Evolutionary conservation across 2,113 vertebrate species (phyloP), one percentile per base, ranked within the genome.

Genomic region (Phaethornis superciliosus): DNA sequence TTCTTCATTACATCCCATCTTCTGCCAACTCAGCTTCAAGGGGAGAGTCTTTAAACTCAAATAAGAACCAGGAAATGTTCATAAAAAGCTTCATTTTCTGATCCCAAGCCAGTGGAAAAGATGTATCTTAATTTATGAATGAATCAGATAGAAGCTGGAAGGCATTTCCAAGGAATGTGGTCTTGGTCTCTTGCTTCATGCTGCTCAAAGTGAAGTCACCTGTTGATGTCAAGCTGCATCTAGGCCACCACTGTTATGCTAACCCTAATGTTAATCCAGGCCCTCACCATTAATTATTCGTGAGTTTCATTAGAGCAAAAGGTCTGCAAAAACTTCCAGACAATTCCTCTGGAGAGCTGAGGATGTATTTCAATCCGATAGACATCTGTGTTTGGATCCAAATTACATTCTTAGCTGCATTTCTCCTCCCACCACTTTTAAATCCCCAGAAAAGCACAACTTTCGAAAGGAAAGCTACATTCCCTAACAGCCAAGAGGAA

Each of bases 81-180:
- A 89, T 44, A 52, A 77, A 82, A 35, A 63, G 12, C 54, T 75
- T 35, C 15, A 19, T 60, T 89, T 91, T 70, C 77, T 86, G 85
- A 51, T 62, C 67, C 63, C n/a, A 35, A 26, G 72, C 77, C 71
- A 86, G 54, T 63, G 68, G 81, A 76, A 89, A 89, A 76, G 68
- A 52, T 44, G 46, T 15, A 26, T 80, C n/a, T 47, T 86, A 54
- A 70, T 75, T 95, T 58, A 24, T 83, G 89, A 94, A 71, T 68
- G 52, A 94, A 82, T 69, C 71, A 77, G 78, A 83, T 92, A 52
- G 12, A 15, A 30, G 52, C 85, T 86, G 89, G 78, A 87, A 94
- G 30, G 30, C 42, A 54, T 92, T 89, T 52, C 32, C 42, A 49
- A 74, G n/a, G 81, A 86, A 83, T 83, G 63, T 78, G 49, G 12